Conservation (phyloP, 2,113 vertebrate genomes). For the Lepisosteus oculatus region DNA sequence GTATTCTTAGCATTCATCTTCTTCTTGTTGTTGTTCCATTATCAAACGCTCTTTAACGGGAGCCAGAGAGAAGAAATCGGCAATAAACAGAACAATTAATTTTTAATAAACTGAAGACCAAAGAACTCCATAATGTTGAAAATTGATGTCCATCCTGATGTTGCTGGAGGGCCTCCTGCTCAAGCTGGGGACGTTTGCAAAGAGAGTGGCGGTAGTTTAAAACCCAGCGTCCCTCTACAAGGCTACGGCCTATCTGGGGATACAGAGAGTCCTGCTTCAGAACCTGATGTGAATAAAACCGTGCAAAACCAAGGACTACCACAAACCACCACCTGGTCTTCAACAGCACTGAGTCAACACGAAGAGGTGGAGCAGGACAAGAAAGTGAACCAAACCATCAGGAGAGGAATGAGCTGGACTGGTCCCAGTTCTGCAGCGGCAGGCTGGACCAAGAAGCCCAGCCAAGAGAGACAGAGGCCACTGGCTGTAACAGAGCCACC, state of each 20-base stretch:
- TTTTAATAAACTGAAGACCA: too few relatives aligned
- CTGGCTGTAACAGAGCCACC: not conserved
- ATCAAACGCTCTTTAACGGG: not conserved
- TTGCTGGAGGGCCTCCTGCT: too few relatives aligned
- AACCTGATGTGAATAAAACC: not conserved
- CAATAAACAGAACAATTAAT: not conserved
- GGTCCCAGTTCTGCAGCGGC: constrained; percentile 3
- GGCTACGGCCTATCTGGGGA: too few relatives aligned
- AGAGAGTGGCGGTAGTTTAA: too few relatives aligned
- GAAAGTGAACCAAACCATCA: constrained; percentile 43
- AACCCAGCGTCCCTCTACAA: too few relatives aligned
- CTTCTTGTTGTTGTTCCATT: not conserved
- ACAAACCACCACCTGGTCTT: not conserved
- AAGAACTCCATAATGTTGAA: too few relatives aligned
- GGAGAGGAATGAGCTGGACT: constrained; percentile 61
- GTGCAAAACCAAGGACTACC: not conserved
- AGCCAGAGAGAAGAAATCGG: not conserved
- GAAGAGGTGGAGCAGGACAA: constrained; percentile 50
- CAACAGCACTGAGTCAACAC: not conserved
- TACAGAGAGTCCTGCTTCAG: too few relatives aligned
- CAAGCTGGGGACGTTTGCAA: too few relatives aligned
- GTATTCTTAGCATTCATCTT: not conserved
- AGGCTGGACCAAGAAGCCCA: constrained; percentile 48
- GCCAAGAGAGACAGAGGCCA: constrained; percentile 16
- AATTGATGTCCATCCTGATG: too few relatives aligned